Percentiles rank a stretch among this genome's conserved stretches.
phyloP scores from a whole-genome alignment of 2,888 invertebrate genomes.

The Biston stratarius region DNA sequence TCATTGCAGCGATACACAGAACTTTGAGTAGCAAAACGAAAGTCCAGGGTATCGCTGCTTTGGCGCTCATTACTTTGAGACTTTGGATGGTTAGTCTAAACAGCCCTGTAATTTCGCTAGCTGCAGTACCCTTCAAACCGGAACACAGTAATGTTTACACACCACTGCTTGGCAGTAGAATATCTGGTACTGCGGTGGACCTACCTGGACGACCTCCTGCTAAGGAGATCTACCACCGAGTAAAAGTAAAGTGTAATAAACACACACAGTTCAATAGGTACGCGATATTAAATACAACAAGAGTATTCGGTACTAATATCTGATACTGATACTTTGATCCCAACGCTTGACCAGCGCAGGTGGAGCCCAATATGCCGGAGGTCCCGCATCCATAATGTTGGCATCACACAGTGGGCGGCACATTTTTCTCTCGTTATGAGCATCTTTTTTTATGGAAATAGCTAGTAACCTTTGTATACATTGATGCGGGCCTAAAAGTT shows the following conservation, averaged over 20 bases:
- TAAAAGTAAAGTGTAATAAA: neutral
- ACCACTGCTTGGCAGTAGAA: no score
- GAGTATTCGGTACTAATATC: neutral
- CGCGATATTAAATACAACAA: neutral
- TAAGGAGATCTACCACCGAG: no score
- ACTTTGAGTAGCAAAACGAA: no score
- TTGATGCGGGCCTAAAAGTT: conserved; percentile 32
- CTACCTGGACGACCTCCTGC: no score
- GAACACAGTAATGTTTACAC: no score
- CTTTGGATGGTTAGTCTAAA: no score
- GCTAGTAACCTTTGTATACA: conserved; percentile 35
- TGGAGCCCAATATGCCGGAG: conserved; percentile 65
- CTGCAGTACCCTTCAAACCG: no score
- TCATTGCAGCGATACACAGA: no score
- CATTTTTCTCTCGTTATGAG: conserved; percentile 46
- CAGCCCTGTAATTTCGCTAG: no score
- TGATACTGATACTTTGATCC: conserved; percentile 1
- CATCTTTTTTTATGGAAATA: conserved; percentile 44
- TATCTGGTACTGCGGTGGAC: no score
- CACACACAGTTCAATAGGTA: neutral
- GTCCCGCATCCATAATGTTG: conserved; percentile 61
- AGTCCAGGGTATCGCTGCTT: no score
- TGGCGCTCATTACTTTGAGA: no score
- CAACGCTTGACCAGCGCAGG: conserved; percentile 55
- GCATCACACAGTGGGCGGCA: conserved; percentile 48